These are phyloP conservation scores for Eumacrocentrus americanus DNA, from an alignment of 2,888 invertebrate genomes.

Conservation along the genomic window DNA sequence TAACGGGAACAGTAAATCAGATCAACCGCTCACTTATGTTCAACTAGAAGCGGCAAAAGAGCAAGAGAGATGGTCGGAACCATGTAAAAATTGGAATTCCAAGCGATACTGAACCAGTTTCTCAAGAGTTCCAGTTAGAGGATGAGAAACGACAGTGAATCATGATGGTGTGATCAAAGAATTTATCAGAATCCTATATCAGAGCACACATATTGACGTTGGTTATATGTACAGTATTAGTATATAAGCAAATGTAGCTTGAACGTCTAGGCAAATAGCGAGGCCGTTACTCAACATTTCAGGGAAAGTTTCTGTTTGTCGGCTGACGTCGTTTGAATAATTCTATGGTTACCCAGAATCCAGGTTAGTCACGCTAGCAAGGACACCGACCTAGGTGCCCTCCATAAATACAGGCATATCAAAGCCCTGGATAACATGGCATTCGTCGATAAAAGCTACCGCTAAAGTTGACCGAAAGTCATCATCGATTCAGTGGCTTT, in stretches of 20 bases:
- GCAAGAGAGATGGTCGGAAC: background rate
- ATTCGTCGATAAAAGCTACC: slow-evolving; percentile 6
- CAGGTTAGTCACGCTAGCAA: slow-evolving; percentile 12
- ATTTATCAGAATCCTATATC: background rate
- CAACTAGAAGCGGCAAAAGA: slow-evolving; percentile 14
- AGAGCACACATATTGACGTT: background rate
- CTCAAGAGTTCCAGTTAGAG: background rate
- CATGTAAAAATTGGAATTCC: slow-evolving; percentile 45
- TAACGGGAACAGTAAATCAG: slow-evolving; percentile 58
- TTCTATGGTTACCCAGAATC: slow-evolving; percentile 6
- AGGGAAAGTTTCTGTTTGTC: slow-evolving; percentile 48
- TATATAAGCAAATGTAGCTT: background rate
- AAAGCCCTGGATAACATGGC: background rate
- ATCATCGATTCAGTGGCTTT: too few relatives aligned
- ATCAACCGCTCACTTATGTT: slow-evolving; percentile 55
- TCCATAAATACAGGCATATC: slow-evolving; percentile 8
- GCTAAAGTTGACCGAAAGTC: too few relatives aligned
- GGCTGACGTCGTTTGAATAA: slow-evolving; percentile 19
- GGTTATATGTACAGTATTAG: too few relatives aligned
- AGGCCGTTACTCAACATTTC: slow-evolving; percentile 47
- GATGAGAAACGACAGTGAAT: background rate
- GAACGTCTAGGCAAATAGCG: slow-evolving; percentile 33
- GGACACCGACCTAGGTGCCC: slow-evolving; percentile 14
- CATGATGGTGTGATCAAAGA: slow-evolving; percentile 7
- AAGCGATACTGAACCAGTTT: slow-evolving; percentile 26